A percentile compares a stretch with the other conserved stretches of the same genome.
phyloP scores from a whole-genome alignment of 1,140 invertebrate species.

The Sarcophaga peregrina region DNA sequence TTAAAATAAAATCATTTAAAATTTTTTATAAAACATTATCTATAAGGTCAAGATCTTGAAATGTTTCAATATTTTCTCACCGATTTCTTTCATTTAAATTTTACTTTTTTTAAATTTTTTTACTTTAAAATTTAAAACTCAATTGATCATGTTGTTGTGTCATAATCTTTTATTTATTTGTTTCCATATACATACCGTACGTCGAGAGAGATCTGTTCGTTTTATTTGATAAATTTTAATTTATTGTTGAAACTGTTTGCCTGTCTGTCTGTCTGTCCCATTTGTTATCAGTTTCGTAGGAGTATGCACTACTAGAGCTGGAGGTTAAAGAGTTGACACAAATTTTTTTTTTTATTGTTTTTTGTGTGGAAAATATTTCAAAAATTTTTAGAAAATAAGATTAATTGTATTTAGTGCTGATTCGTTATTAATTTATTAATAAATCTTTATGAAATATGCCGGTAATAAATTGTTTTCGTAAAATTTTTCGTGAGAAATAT shows the following conservation, averaged over 20 bases:
- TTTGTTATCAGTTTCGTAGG: not conserved
- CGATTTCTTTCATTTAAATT: too few relatives aligned
- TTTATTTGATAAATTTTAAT: slow-evolving; percentile 10
- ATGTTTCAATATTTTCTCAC: too few relatives aligned
- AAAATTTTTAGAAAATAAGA: too few relatives aligned
- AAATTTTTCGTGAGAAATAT: too few relatives aligned
- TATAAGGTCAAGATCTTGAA: slow-evolving; percentile 24
- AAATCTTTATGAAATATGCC: too few relatives aligned
- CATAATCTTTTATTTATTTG: slow-evolving; percentile 10
- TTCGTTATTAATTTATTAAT: too few relatives aligned
- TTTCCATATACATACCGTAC: not conserved
- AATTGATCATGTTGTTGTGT: not conserved
- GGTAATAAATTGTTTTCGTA: too few relatives aligned
- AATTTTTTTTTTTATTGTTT: not conserved
- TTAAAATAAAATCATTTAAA: not conserved
- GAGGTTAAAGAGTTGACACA: slow-evolving; percentile 1
- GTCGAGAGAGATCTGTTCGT: not conserved
- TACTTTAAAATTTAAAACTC: slow-evolving; percentile 9
- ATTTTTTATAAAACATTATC: not conserved
- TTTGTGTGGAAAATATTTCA: not conserved
- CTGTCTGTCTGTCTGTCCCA: not conserved
- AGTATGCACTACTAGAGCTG: not conserved
- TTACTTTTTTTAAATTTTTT: not conserved
- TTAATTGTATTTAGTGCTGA: too few relatives aligned
- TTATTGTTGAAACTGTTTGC: not conserved